phyloP scores from a whole-genome alignment of 2,888 invertebrate species.

The Machimus rusticus region DNA sequence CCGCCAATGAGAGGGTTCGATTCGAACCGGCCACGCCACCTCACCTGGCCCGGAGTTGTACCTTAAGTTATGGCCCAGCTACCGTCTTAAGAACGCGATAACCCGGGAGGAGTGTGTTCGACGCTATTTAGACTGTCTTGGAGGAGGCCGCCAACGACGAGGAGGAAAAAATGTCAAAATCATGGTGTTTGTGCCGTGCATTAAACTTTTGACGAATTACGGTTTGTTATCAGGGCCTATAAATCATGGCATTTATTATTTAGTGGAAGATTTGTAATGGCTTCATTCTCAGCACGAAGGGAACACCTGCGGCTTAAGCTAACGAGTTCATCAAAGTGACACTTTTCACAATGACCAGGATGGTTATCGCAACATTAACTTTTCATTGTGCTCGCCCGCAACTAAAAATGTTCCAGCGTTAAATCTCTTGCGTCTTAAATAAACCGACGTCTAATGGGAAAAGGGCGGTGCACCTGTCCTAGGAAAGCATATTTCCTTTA shows the following conservation, averaged over 20 bases:
- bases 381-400: background rate
- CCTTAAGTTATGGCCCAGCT: slow-evolving; percentile 14
- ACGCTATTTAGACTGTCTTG: slow-evolving; percentile 10
- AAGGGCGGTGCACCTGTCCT: background rate
- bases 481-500: background rate
- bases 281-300: slow-evolving; percentile 45
- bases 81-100: slow-evolving; percentile 30
- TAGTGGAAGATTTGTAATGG: slow-evolving; percentile 46
- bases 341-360: slow-evolving; percentile 31
- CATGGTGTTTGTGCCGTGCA: slow-evolving; percentile 37
- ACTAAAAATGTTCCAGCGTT: background rate
- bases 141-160: background rate
- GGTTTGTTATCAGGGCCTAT: slow-evolving; percentile 45
- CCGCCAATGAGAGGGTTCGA: slow-evolving; percentile 10
- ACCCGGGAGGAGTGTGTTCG: background rate
- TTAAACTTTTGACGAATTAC: slow-evolving; percentile 45
- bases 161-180: slow-evolving; percentile 3
- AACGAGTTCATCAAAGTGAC: slow-evolving; percentile 46
- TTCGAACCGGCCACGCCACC: slow-evolving; percentile 13
- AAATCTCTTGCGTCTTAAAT: background rate
- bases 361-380: slow-evolving; percentile 13
- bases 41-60: background rate
- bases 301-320: slow-evolving; percentile 28
- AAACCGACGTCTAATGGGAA: background rate
- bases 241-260: slow-evolving; percentile 48